Conservation (phyloP, 2,113 vertebrate species). For the Litocranius walleri region DNA sequence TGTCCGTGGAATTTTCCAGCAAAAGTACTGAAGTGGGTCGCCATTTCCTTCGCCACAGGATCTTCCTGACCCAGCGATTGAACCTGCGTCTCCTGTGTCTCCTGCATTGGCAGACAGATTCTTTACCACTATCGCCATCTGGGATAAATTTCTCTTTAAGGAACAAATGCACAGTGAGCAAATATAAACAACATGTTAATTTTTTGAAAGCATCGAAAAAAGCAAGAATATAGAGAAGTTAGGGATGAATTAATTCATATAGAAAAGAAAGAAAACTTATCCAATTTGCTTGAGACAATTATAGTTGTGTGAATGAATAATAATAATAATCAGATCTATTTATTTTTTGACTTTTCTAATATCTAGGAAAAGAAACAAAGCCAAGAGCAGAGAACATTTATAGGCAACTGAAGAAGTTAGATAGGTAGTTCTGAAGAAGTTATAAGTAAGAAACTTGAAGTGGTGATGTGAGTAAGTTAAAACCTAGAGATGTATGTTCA, state of each 20-base stretch:
- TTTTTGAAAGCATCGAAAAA: not conserved
- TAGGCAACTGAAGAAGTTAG: not conserved
- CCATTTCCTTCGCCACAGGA: not conserved
- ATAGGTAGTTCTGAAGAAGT: not conserved
- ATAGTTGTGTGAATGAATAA: not conserved
- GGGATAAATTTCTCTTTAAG: not conserved
- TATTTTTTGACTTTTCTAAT: not conserved
- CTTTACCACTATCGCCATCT: not conserved
- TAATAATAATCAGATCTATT: not conserved
- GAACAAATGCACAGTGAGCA: not conserved
- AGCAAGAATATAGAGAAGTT: not conserved
- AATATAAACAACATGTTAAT: not conserved
- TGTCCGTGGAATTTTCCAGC: not conserved
- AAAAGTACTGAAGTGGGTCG: not conserved
- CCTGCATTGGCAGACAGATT: not conserved
- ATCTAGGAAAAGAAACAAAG: not conserved
- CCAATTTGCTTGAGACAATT: not conserved
- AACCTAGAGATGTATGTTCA: not conserved
- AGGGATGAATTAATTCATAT: not conserved
- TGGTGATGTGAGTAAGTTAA: not conserved
- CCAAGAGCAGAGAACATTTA: not conserved
- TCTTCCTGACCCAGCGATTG: not conserved
- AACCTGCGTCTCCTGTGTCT: not conserved
- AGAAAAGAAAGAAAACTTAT: constrained; percentile 8
- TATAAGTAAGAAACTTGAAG: not conserved